phyloP scores from a whole-genome alignment of 1,140 invertebrate genomes.

The Macrotrachela quadricornifera region DNA sequence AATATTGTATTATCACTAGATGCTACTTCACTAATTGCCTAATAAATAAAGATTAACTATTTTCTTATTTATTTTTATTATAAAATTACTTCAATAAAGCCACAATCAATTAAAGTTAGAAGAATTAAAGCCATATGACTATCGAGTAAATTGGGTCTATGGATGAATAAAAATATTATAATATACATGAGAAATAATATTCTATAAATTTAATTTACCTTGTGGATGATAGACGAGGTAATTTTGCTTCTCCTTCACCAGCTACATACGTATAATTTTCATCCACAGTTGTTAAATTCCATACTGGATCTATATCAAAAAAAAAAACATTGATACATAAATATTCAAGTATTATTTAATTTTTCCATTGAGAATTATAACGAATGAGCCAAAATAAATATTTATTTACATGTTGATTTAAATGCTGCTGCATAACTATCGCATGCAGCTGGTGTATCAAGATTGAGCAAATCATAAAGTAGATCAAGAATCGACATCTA shows the following conservation, averaged over 20 bases:
- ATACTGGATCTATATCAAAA: too few relatives aligned
- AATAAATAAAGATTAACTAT: slow-evolving; percentile 10
- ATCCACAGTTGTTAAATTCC: too few relatives aligned
- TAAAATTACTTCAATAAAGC: slow-evolving; percentile 45
- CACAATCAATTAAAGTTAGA: slow-evolving; percentile 60
- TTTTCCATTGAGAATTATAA: too few relatives aligned
- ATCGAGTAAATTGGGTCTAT: slow-evolving; percentile 66
- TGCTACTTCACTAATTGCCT: slow-evolving; percentile 68
- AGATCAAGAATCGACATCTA: slow-evolving; percentile 71
- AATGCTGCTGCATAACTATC: slow-evolving; percentile 67
- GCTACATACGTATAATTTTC: too few relatives aligned
- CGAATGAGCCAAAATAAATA: too few relatives aligned
- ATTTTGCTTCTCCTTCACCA: too few relatives aligned
- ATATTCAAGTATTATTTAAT: too few relatives aligned
- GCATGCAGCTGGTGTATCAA: slow-evolving; percentile 66
- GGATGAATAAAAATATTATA: slow-evolving; percentile 12
- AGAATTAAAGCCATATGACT: slow-evolving; percentile 70
- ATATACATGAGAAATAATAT: too few relatives aligned
- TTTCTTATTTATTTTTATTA: too few relatives aligned
- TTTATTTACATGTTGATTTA: slow-evolving; percentile 40
- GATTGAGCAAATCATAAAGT: slow-evolving; percentile 61
- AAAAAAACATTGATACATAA: too few relatives aligned
- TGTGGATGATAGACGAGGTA: background rate
- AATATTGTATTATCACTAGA: slow-evolving; percentile 63
- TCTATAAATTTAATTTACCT: background rate